Percentiles rank a stretch among this genome's conserved stretches.
Evolutionary conservation across 2,113 vertebrate genomes (phyloP).

Genomic region (zebrafish (Danio rerio)): DNA sequence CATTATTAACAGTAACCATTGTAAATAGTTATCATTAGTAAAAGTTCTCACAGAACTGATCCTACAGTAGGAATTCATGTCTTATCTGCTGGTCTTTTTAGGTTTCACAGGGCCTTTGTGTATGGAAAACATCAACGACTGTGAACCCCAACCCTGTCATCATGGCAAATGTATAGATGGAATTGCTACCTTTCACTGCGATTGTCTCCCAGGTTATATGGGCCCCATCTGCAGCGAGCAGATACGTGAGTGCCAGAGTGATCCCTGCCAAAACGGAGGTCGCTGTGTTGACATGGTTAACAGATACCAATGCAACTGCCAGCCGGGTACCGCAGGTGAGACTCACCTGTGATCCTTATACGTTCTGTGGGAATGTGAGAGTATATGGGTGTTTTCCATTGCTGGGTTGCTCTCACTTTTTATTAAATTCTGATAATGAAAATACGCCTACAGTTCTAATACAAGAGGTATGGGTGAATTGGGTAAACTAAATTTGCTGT

Average conservation of each 20-base stretch:
- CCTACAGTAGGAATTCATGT: neutral
- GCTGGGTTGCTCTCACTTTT: too few species aligned
- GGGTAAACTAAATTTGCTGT: too few species aligned
- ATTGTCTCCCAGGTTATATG: slow-evolving; percentile 87
- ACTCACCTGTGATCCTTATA: neutral
- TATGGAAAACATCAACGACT: slow-evolving; percentile 89
- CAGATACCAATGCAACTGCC: slow-evolving; percentile 90
- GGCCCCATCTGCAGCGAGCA: slow-evolving; percentile 91
- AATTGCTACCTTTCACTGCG: slow-evolving; percentile 87
- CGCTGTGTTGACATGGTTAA: slow-evolving; percentile 92
- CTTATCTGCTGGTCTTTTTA: slow-evolving; percentile 54
- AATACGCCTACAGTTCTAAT: too few species aligned
- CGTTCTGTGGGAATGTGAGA: too few species aligned
- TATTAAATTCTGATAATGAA: neutral
- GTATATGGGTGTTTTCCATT: too few species aligned
- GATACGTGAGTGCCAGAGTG: slow-evolving; percentile 89
- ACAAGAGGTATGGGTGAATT: too few species aligned
- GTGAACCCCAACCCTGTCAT: slow-evolving; percentile 89
- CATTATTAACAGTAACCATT: neutral
- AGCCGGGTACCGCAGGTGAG: slow-evolving; percentile 83
- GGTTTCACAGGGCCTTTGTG: slow-evolving; percentile 88
- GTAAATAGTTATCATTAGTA: neutral
- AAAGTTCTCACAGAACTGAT: neutral
- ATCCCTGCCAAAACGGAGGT: slow-evolving; percentile 88
- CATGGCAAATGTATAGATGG: slow-evolving; percentile 88